A percentile compares a stretch with the other conserved stretches of the same genome.
phyloP scores from a whole-genome alignment of 2,888 invertebrate species.

The Watsonalla cultraria region DNA sequence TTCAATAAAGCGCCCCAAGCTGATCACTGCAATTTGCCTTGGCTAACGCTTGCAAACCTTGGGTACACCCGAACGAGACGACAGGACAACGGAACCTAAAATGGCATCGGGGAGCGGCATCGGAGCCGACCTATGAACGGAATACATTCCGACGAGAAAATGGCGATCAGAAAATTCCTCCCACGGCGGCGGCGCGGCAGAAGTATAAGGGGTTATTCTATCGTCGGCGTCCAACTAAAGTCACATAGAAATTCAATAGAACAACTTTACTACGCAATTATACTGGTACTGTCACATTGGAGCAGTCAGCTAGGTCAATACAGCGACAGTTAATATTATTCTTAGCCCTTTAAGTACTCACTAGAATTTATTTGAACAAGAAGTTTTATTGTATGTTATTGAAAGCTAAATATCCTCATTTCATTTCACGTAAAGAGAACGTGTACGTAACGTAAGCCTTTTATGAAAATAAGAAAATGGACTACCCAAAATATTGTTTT shows the following conservation, averaged over 20 bases:
- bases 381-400: too few relatives aligned
- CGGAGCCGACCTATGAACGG: conserved; percentile 16
- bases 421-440: too few relatives aligned
- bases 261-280: not conserved
- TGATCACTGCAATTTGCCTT: conserved; percentile 69
- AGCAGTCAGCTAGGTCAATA: not conserved
- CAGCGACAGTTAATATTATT: not conserved
- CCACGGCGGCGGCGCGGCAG: not conserved
- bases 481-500: too few relatives aligned
- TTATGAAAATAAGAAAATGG: too few relatives aligned
- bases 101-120: conserved; percentile 37
- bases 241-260: not conserved
- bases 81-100: conserved; percentile 61
- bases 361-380: too few relatives aligned
- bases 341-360: not conserved
- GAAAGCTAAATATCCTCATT: too few relatives aligned
- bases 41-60: conserved; percentile 46
- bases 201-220: not conserved
- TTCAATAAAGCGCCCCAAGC: conserved; percentile 73
- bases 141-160: conserved; percentile 15
- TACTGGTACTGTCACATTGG: not conserved
- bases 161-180: conserved; percentile 3
- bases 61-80: conserved; percentile 40
- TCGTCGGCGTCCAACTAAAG: not conserved
- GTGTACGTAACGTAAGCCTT: too few relatives aligned